phyloP scores from a whole-genome alignment of 2,888 invertebrate genomes.

The Protodeltote pygarga region DNA sequence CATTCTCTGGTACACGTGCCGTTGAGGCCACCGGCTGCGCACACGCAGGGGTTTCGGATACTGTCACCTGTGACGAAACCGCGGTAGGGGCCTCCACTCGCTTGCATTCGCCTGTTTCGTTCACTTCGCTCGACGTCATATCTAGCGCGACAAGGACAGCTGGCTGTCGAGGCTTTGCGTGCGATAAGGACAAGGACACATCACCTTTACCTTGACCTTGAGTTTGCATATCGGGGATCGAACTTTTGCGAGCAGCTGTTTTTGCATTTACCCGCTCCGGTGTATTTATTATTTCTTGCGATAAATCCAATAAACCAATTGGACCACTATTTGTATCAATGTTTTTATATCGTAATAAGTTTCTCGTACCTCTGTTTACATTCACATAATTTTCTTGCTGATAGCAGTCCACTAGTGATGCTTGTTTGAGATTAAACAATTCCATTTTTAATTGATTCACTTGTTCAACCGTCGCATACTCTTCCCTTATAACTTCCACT shows the following conservation, averaged over 20 bases:
- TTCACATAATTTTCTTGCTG: background rate
- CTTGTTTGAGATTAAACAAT: slow-evolving; percentile 2
- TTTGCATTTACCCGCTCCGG: background rate
- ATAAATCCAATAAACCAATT: background rate
- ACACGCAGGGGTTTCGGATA: background rate
- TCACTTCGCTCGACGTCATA: background rate
- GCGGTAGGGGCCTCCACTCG: background rate
- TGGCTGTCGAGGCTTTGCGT: background rate
- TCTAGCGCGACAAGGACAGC: background rate
- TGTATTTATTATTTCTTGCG: background rate
- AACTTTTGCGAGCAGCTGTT: background rate
- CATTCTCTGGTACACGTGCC: background rate
- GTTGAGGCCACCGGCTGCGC: background rate
- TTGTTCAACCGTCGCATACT: slow-evolving; percentile 4
- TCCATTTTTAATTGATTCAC: slow-evolving; percentile 1
- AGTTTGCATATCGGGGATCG: background rate
- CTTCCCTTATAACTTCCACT: slow-evolving; percentile 1
- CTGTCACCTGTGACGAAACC: background rate
- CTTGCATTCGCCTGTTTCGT: background rate
- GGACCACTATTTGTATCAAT: slow-evolving; percentile 1
- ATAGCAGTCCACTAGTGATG: slow-evolving; percentile 1
- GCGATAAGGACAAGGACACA: background rate
- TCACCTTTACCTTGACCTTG: background rate
- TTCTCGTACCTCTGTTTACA: background rate
- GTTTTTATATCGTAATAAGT: background rate